A percentile compares a stretch with the other conserved stretches of the same genome.
Conservation (phyloP, 1,140 invertebrate species). For the Brachionus koreanus region DNA sequence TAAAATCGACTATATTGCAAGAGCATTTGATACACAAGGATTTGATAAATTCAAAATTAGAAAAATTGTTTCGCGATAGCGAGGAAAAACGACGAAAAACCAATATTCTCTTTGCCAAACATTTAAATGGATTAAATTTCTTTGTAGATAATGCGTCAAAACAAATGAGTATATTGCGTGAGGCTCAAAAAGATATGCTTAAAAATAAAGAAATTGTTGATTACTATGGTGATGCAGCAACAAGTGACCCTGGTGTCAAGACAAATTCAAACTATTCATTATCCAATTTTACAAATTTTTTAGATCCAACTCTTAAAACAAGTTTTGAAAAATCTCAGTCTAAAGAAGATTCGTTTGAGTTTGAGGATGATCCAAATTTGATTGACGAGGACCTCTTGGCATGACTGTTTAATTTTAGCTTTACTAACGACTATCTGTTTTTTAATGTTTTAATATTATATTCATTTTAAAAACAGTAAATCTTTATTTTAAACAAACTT, state of each 20-base stretch:
- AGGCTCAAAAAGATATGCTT: neutral
- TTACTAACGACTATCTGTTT: too few species aligned
- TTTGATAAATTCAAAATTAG: neutral
- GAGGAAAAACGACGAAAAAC: slow-evolving; percentile 29
- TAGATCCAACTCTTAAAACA: neutral
- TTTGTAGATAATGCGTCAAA: neutral
- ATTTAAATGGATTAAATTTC: slow-evolving; percentile 13
- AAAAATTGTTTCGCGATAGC: neutral
- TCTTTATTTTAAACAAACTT: too few species aligned
- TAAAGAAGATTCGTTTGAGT: neutral
- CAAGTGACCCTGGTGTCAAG: neutral
- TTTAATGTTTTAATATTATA: too few species aligned
- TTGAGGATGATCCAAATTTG: neutral
- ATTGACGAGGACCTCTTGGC: neutral
- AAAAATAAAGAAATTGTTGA: slow-evolving; percentile 32
- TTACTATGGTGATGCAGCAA: neutral
- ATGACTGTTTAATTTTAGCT: neutral
- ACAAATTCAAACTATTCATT: neutral
- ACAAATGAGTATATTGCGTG: neutral
- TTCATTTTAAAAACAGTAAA: too few species aligned
- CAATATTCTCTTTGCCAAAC: slow-evolving; percentile 22
- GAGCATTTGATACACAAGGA: slow-evolving; percentile 24
- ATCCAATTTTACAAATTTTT: neutral
- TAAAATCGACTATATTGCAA: neutral
- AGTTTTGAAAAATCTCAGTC: neutral